A percentile compares a stretch with the other conserved stretches of the same genome.
Evolutionary conservation across 2,113 vertebrate genomes (phyloP).

Genomic region (Neopipo cinnamomea): DNA sequence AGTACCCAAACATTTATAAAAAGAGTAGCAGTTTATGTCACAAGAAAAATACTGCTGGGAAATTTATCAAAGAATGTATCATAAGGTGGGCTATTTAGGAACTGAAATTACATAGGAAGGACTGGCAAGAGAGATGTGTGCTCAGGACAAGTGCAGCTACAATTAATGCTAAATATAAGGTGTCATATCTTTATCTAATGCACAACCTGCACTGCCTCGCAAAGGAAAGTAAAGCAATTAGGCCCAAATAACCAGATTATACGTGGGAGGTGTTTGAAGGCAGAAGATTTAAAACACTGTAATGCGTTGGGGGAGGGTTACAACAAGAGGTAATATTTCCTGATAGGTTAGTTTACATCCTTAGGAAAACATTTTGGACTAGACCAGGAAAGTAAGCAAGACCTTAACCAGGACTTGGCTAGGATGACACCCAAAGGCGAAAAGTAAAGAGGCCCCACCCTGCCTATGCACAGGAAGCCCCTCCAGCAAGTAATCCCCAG

Average conservation of each 20-base stretch:
- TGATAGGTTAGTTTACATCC: slow-evolving; percentile 38
- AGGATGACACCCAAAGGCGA: not conserved
- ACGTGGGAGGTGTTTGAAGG: slow-evolving; percentile 42
- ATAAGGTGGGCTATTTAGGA: slow-evolving; percentile 62
- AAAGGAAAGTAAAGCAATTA: slow-evolving; percentile 56
- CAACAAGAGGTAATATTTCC: slow-evolving; percentile 38
- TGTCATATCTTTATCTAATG: slow-evolving; percentile 53
- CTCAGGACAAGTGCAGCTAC: slow-evolving; percentile 29
- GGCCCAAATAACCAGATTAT: slow-evolving; percentile 39
- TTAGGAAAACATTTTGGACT: slow-evolving; percentile 27
- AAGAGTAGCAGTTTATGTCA: slow-evolving; percentile 43
- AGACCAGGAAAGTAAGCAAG: slow-evolving; percentile 5
- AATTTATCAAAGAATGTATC: slow-evolving; percentile 51
- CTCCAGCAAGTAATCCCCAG: not conserved
- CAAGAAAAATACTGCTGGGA: not conserved
- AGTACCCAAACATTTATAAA: slow-evolving; percentile 5
- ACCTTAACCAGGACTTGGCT: not conserved
- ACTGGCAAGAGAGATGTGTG: not conserved
- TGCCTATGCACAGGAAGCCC: not conserved
- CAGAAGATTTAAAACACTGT: slow-evolving; percentile 12
- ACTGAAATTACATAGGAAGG: slow-evolving; percentile 64
- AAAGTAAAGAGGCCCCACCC: not conserved
- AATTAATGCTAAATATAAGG: slow-evolving; percentile 73
- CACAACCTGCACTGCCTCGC: not conserved
- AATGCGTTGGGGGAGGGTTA: slow-evolving; percentile 29